phyloP scores from a whole-genome alignment of 2,797 vertebrate species.

The Toxotes lorentzi region DNA sequence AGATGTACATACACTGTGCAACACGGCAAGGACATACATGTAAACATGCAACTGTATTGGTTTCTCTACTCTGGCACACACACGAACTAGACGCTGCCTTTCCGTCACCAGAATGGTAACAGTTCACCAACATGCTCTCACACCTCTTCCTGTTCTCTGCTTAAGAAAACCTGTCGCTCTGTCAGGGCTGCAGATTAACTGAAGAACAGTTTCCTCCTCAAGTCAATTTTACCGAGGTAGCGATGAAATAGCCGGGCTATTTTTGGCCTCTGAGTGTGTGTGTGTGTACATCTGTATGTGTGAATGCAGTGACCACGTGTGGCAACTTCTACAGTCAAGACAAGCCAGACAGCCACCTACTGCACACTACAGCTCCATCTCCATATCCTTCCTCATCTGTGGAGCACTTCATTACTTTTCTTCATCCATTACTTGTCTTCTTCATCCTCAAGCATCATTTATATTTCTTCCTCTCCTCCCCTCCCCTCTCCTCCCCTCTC shows the following conservation, averaged over 20 bases:
- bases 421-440: constrained; percentile 37
- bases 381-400: constrained; percentile 17
- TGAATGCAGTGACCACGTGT: constrained; percentile 31
- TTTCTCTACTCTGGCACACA: not conserved
- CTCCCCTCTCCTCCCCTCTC: constrained; percentile 27
- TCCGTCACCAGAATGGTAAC: constrained; percentile 18
- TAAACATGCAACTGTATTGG: not conserved
- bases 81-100: not conserved
- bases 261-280: constrained; percentile 43
- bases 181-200: constrained; percentile 48
- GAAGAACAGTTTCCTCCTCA: constrained; percentile 46
- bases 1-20: not conserved
- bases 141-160: constrained; percentile 41
- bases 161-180: constrained; percentile 48
- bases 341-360: constrained; percentile 30
- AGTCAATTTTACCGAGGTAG: constrained; percentile 46
- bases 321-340: constrained; percentile 30
- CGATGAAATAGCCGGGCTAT: constrained; percentile 59
- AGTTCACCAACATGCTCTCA: constrained; percentile 19
- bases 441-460: constrained; percentile 39
- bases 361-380: constrained; percentile 34
- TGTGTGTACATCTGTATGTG: constrained; percentile 21
- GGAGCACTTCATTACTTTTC: constrained; percentile 35
- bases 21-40: not conserved
- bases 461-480: constrained; percentile 16